These are phyloP conservation scores for Pteropus alecto DNA, from an alignment of 2,113 vertebrate genomes.

Conservation along the genomic window DNA sequence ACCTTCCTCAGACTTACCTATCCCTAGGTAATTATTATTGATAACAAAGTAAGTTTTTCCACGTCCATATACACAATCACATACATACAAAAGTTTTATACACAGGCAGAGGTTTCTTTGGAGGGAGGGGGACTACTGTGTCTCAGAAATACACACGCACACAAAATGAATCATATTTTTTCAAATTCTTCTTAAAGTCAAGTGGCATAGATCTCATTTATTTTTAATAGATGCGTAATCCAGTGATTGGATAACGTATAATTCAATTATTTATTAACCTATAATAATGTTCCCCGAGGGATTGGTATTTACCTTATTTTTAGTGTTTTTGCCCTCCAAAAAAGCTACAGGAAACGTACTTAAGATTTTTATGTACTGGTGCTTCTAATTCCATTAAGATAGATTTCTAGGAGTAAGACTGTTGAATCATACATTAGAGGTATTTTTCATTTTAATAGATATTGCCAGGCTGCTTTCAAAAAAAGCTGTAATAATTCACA, in stretches of 20 bases:
- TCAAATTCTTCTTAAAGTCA: constrained; percentile 22
- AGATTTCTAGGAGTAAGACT: neutral
- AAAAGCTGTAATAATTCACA: constrained; percentile 13
- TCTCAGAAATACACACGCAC: neutral
- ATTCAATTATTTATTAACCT: neutral
- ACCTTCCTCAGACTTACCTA: neutral
- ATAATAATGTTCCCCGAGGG: neutral
- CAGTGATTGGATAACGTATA: neutral
- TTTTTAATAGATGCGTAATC: constrained; percentile 2
- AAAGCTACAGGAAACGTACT: neutral
- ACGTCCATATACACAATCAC: neutral
- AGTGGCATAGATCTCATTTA: neutral
- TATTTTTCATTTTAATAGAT: constrained; percentile 49
- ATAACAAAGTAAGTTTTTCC: neutral
- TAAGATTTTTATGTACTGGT: neutral
- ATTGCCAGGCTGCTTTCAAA: constrained; percentile 7
- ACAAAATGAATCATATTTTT: neutral
- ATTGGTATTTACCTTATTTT: neutral
- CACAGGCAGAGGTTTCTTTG: neutral
- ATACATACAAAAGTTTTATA: neutral
- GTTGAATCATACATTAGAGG: neutral
- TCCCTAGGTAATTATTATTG: neutral
- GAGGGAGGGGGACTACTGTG: neutral
- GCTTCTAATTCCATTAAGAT: neutral
- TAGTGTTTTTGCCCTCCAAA: neutral